Conservation (phyloP, 2,888 invertebrate species). For the Tetanocera ferruginea region DNA sequence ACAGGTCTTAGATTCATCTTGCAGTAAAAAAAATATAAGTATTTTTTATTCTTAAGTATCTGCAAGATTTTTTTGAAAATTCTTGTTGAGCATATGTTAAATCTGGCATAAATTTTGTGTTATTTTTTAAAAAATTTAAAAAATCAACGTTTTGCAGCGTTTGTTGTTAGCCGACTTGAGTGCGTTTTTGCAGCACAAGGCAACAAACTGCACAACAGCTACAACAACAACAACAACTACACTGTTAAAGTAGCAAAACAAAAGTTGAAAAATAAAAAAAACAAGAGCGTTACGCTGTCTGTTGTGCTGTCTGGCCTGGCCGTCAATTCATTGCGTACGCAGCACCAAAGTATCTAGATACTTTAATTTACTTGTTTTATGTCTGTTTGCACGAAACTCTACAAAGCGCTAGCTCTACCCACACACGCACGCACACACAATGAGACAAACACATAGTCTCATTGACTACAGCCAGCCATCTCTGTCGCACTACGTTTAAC, state of each 20-base stretch:
- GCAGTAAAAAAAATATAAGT: too few relatives aligned
- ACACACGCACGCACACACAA: slow-evolving; percentile 32
- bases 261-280: not conserved
- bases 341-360: slow-evolving; percentile 53
- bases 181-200: not conserved
- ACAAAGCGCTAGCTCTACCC: slow-evolving; percentile 25
- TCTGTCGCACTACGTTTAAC: slow-evolving; percentile 39
- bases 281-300: slow-evolving; percentile 12
- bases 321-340: slow-evolving; percentile 48
- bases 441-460: not conserved
- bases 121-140: not conserved
- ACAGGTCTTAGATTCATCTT: too few relatives aligned
- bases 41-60: too few relatives aligned
- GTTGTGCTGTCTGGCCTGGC: slow-evolving; percentile 34
- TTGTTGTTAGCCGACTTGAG: not conserved
- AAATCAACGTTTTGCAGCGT: not conserved
- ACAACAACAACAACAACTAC: slow-evolving; percentile 1
- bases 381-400: slow-evolving; percentile 41
- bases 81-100: too few relatives aligned
- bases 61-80: too few relatives aligned
- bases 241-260: not conserved
- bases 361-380: slow-evolving; percentile 45
- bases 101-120: not conserved
- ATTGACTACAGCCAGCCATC: slow-evolving; percentile 23
- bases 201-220: not conserved